These are phyloP conservation scores for Petroica traversi DNA, from an alignment of 2,113 vertebrate species.

Conservation along the genomic window DNA sequence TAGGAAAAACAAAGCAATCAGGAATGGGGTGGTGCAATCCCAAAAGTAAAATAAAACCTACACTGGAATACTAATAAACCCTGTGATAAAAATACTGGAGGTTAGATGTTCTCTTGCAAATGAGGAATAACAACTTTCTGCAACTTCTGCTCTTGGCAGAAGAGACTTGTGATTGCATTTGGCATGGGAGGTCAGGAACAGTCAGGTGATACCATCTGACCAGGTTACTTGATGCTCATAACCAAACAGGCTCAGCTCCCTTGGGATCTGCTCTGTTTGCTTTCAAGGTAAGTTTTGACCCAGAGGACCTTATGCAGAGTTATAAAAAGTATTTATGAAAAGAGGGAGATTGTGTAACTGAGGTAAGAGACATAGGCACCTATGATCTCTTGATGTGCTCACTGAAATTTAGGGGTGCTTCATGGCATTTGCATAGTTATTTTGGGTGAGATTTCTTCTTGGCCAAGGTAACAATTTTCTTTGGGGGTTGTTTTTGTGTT, in stretches of 20 bases:
- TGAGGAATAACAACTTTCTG: background rate
- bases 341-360: background rate
- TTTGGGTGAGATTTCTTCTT: background rate
- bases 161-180: background rate
- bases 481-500: too few relatives aligned
- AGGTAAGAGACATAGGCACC: background rate
- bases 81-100: slow-evolving; percentile 41
- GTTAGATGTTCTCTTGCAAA: background rate
- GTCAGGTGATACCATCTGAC: background rate
- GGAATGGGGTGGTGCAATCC: slow-evolving; percentile 69
- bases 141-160: background rate
- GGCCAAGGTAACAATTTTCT: background rate
- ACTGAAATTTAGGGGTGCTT: background rate
- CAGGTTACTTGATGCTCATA: background rate
- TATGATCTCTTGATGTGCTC: background rate
- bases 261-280: background rate
- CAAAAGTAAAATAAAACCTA: slow-evolving; percentile 59
- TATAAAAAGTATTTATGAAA: background rate
- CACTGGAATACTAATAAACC: slow-evolving; percentile 22
- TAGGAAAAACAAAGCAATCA: slow-evolving; percentile 66
- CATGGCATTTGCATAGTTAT: background rate
- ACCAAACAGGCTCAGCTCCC: background rate
- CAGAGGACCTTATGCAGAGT: background rate
- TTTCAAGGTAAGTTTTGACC: background rate
- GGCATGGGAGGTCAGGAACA: background rate